Evolutionary conservation across 2,113 vertebrate genomes (phyloP).

Genomic region (Chelonoidis abingdonii): DNA sequence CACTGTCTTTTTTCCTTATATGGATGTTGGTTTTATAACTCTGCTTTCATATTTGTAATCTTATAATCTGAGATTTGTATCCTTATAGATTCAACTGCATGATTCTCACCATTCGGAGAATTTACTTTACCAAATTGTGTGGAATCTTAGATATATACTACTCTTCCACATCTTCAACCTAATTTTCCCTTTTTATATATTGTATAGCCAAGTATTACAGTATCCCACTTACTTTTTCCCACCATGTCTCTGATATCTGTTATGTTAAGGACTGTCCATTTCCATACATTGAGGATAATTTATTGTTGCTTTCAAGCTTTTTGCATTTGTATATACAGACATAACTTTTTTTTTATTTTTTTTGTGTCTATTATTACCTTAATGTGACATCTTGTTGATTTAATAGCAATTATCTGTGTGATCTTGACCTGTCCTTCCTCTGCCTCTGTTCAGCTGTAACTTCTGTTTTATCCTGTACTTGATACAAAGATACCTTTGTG

Average conservation of each 20-base stretch:
- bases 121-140: background rate
- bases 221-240: background rate
- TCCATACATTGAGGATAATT: background rate
- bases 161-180: background rate
- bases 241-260: background rate
- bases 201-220: background rate
- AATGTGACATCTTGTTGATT: background rate
- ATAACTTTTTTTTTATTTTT: background rate
- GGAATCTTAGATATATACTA: background rate
- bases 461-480: background rate
- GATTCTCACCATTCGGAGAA: background rate
- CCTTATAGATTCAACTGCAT: background rate
- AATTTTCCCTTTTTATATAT: background rate
- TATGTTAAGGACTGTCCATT: background rate
- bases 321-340: background rate
- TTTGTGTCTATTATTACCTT: rapidly evolving
- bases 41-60: background rate
- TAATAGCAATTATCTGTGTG: background rate
- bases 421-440: background rate
- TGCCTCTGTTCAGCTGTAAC: background rate
- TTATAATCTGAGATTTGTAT: background rate
- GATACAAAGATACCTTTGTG: background rate
- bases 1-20: background rate
- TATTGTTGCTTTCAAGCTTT: background rate
- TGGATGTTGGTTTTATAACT: background rate